These are phyloP conservation scores for Cheirogaleus major DNA, from an alignment of 2,797 vertebrate species.

Conservation along the genomic window DNA sequence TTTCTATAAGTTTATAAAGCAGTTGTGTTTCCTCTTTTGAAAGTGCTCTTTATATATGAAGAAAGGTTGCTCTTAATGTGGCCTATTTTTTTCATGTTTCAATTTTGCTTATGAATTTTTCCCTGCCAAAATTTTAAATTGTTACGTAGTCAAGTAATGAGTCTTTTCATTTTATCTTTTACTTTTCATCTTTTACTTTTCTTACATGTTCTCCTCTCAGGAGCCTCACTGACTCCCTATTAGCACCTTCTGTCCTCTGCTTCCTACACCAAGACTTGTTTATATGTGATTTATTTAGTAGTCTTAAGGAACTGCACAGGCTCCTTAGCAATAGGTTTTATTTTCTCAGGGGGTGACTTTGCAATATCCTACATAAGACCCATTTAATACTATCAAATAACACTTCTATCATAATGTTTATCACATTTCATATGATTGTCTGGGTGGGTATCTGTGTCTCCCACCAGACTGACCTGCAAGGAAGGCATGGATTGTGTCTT, in stretches of 20 bases:
- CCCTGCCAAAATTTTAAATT: not conserved
- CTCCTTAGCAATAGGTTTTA: not conserved
- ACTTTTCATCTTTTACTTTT: not conserved
- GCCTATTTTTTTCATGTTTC: not conserved
- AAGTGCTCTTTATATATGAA: constrained; percentile 36
- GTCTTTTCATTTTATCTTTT: constrained; percentile 22
- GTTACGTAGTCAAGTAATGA: not conserved
- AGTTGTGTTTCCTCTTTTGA: not conserved
- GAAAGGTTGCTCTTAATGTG: not conserved
- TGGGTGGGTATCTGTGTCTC: not conserved
- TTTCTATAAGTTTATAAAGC: not conserved
- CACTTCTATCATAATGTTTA: not conserved
- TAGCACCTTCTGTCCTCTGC: not conserved
- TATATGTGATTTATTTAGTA: not conserved
- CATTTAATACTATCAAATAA: not conserved
- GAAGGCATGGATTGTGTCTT: not conserved
- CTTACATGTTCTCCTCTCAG: not conserved
- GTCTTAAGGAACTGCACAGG: not conserved
- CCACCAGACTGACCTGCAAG: not conserved
- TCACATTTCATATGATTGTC: not conserved
- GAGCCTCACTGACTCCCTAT: not conserved
- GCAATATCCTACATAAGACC: not conserved
- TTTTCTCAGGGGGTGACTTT: not conserved
- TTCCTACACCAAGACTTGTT: not conserved
- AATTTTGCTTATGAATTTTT: not conserved